Evolutionary conservation across 2,888 invertebrate genomes (phyloP), one percentile per base, ranked within the genome.

Genomic region (Agrilus mali): DNA sequence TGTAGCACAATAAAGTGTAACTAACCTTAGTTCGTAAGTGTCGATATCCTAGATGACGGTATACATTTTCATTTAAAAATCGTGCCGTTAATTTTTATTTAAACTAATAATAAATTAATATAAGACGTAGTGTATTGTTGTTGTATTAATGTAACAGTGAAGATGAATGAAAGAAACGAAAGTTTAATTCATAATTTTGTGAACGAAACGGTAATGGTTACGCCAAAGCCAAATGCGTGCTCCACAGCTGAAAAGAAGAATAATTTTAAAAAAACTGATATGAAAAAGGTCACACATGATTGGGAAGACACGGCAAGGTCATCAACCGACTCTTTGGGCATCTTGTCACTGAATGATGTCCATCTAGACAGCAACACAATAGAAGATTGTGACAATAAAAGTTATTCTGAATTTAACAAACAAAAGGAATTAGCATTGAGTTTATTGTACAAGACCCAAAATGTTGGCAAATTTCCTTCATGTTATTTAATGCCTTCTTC

Each of bases 181-280:
- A 8, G 27, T 27, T 27, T 27, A 7, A 27, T 27, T 27, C 41
- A 45, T 36, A 45, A 50, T 46, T 47, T 38, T 41, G 49, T 47
- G 40, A 45, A 49, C 37, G 46, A 51, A 47, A 48, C 48, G 6
- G 27, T 51, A 16, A 15, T 49, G 34, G 32, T 22, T 16, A 68
- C 67, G 14, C 67, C 69, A 22, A 49, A 59, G 50, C 70, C 70
- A 7, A 64, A 63, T 50, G 68, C 68, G 33, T 58, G 63, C 14
- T 70, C 70, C 4, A 71, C 70, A 15, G 62, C 64, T 20, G 58
- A 60, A 43, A 60, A 63, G 47, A 64, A 60, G 52, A 51, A 47
- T 31, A 10, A 33, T 16, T 22, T 40, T 31, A 47, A 41, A 37
- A 47, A 47, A 22, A 17, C 41, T 10, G 39, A 46, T n/a, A 39